A percentile compares a stretch with the other conserved stretches of the same genome.
phyloP scores from a whole-genome alignment of 1,140 invertebrate species.

The Aradophagus sp. region DNA sequence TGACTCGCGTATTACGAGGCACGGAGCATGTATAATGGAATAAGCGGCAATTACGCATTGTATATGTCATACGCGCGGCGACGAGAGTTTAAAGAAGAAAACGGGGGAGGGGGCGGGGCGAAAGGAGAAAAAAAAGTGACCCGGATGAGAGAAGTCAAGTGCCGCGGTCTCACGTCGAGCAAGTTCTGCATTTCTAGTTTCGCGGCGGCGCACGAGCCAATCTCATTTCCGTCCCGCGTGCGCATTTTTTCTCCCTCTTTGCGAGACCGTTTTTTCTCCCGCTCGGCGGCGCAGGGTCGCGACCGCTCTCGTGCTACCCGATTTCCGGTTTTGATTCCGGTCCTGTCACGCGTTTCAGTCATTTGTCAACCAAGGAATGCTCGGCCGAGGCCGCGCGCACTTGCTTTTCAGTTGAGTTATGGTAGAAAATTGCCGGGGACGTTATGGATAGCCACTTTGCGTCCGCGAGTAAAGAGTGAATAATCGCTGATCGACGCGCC shows the following conservation, averaged over 20 bases:
- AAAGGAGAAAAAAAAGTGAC: slow-evolving; percentile 50
- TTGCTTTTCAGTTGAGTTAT: slow-evolving; percentile 43
- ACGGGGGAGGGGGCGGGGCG: no score
- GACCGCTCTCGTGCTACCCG: slow-evolving; percentile 20
- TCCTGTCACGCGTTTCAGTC: slow-evolving; percentile 25
- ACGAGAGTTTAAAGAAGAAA: slow-evolving; percentile 14
- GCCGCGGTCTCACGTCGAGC: slow-evolving; percentile 43
- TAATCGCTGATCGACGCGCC: no score
- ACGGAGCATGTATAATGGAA: slow-evolving; percentile 43
- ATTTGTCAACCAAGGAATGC: slow-evolving; percentile 33
- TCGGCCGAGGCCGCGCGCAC: neutral
- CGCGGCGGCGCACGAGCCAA: slow-evolving; percentile 36
- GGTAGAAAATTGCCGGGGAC: slow-evolving; percentile 20
- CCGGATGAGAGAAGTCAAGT: slow-evolving; percentile 55
- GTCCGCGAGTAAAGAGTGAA: slow-evolving; percentile 21
- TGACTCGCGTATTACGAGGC: slow-evolving; percentile 28
- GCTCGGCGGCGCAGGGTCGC: slow-evolving; percentile 16
- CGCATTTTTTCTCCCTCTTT: slow-evolving; percentile 12
- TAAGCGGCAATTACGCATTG: slow-evolving; percentile 48
- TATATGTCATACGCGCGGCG: slow-evolving; percentile 37
- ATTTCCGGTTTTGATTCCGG: slow-evolving; percentile 52
- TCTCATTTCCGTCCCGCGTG: slow-evolving; percentile 30
- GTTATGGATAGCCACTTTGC: slow-evolving; percentile 18
- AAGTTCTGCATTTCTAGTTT: slow-evolving; percentile 54
- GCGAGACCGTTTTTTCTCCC: slow-evolving; percentile 11